Conservation (phyloP, 1,140 invertebrate species). For the Heliconius melpomene region DNA sequence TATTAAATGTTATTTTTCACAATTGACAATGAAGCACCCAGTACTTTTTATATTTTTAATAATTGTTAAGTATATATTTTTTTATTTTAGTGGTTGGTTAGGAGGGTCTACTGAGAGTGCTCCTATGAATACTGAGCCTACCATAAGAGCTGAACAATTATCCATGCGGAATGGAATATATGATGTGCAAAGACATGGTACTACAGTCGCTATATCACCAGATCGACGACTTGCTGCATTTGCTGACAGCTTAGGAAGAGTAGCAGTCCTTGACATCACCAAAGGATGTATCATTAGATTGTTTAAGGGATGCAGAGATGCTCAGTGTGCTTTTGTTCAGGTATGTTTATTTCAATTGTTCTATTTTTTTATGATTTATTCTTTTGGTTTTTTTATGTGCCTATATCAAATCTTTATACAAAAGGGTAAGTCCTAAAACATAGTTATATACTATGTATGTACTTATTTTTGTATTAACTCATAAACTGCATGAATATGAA, state of each 20-base stretch:
- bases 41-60: too few relatives aligned
- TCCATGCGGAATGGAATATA: conserved; percentile 90
- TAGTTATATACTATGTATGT: too few relatives aligned
- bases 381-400: neutral
- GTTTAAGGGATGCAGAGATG: conserved; percentile 97
- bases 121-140: conserved; percentile 71
- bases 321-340: conserved; percentile 95
- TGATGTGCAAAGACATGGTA: conserved; percentile 89
- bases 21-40: too few relatives aligned
- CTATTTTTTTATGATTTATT: conserved; percentile 14
- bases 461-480: too few relatives aligned
- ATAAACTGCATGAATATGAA: too few relatives aligned
- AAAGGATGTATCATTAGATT: conserved; percentile 91
- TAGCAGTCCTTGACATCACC: conserved; percentile 91
- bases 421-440: too few relatives aligned
- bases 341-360: conserved; percentile 60
- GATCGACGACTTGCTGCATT: conserved; percentile 90
- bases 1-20: too few relatives aligned
- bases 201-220: conserved; percentile 88
- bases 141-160: conserved; percentile 84
- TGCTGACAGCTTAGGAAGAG: conserved; percentile 92
- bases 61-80: neutral
- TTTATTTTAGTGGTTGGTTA: conserved; percentile 80
- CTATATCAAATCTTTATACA: too few relatives aligned
- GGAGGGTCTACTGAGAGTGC: conserved; percentile 77